Evolutionary conservation across 2,113 vertebrate species (phyloP).

Genomic region (Trematomus loennbergii): DNA sequence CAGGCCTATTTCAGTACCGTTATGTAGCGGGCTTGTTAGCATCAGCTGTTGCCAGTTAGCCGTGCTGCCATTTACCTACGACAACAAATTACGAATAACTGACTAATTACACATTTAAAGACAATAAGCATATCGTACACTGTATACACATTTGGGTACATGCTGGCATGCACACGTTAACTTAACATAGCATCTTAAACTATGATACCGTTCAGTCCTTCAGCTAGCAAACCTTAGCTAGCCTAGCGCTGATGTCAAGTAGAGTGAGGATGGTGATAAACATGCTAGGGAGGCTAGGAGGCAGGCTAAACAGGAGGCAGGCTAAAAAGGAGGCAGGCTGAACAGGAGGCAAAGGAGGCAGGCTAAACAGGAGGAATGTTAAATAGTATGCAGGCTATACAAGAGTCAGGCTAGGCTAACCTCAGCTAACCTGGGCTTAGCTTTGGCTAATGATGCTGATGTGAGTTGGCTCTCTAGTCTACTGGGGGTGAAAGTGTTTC

Average conservation of each 20-base stretch:
- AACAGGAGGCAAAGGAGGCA: too few species aligned
- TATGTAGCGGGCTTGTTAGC: conserved; percentile 64
- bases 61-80: neutral
- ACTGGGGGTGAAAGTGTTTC: neutral
- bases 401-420: neutral
- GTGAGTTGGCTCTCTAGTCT: neutral
- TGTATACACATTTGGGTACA: neutral
- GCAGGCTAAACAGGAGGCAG: conserved; percentile 3
- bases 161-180: too few species aligned
- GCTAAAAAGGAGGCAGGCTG: too few species aligned
- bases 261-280: conserved; percentile 17
- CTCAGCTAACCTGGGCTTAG: neutral
- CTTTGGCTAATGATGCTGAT: conserved; percentile 6
- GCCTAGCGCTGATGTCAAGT: conserved; percentile 24
- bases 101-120: neutral
- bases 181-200: neutral
- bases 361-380: too few species aligned
- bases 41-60: conserved; percentile 31
- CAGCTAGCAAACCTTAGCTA: conserved; percentile 40
- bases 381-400: too few species aligned
- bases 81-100: neutral
- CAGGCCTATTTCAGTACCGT: conserved; percentile 66
- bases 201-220: conserved; percentile 1
- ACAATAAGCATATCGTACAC: too few species aligned
- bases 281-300: neutral